A percentile compares a stretch with the other conserved stretches of the same genome.
Evolutionary conservation across 2,797 vertebrate genomes (phyloP).

Genomic region (Adelosebastes latens): DNA sequence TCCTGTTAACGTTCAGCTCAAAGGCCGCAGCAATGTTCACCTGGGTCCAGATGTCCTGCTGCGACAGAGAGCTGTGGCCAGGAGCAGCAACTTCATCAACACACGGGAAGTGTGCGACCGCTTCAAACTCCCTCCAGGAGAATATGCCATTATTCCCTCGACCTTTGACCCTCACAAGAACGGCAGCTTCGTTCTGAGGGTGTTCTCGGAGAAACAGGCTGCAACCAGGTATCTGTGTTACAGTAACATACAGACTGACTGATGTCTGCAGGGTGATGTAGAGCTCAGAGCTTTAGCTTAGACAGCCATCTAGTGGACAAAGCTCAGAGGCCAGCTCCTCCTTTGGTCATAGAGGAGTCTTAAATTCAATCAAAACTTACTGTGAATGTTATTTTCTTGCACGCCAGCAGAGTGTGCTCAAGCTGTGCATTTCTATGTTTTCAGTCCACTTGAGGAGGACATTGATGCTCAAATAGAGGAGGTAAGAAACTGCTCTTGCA

Average conservation of each 20-base stretch:
- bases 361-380: neutral
- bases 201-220: slow-evolving; percentile 83
- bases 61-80: slow-evolving; percentile 72
- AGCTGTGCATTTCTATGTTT: slow-evolving; percentile 4
- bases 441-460: slow-evolving; percentile 86
- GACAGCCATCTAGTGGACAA: slow-evolving; percentile 32
- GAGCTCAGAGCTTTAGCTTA: neutral
- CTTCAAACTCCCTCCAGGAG: slow-evolving; percentile 81
- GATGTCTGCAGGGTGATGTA: neutral
- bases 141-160: slow-evolving; percentile 83
- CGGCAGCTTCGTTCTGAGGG: slow-evolving; percentile 78
- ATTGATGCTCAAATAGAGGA: slow-evolving; percentile 85
- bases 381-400: neutral
- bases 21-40: slow-evolving; percentile 85
- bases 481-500: slow-evolving; percentile 73
- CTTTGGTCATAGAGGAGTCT: neutral
- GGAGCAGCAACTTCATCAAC: slow-evolving; percentile 77
- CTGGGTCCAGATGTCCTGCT: slow-evolving; percentile 82
- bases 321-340: neutral
- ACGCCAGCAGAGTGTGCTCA: neutral
- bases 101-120: slow-evolving; percentile 78
- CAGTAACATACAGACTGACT: neutral
- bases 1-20: slow-evolving; percentile 60
- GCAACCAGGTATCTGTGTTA: slow-evolving; percentile 62
- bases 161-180: slow-evolving; percentile 81